A percentile compares a stretch with the other conserved stretches of the same genome.
Evolutionary conservation across 2,888 invertebrate species (phyloP).

Genomic region (Pelosia muscerda): DNA sequence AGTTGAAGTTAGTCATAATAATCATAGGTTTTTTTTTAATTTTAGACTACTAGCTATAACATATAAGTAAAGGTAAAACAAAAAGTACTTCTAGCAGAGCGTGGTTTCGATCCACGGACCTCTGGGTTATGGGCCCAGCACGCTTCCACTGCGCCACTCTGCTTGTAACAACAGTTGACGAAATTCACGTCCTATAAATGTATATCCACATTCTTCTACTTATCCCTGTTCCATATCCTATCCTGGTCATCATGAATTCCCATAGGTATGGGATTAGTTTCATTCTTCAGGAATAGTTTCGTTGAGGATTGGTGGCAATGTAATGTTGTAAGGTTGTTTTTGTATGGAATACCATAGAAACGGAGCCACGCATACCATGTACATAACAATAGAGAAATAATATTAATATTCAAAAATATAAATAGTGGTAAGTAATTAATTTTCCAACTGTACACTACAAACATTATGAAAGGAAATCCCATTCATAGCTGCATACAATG

Average conservation of each 20-base stretch:
- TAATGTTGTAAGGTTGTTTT: no score
- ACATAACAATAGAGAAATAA: not conserved
- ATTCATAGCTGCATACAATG: constrained; percentile 61
- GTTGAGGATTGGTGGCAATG: no score
- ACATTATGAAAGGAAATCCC: constrained; percentile 63
- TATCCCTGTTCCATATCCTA: no score
- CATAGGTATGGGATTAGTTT: no score
- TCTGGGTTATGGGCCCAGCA: constrained; percentile 95
- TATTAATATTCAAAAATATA: not conserved
- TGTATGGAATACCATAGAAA: no score
- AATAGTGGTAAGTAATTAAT: not conserved
- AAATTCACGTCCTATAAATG: not conserved
- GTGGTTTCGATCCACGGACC: constrained; percentile 95
- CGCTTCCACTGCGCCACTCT: constrained; percentile 94
- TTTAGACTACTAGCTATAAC: not conserved
- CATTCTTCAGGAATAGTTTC: no score
- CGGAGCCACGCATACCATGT: no score
- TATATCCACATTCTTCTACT: not conserved
- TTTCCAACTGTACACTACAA: constrained; percentile 18
- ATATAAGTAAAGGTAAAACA: not conserved
- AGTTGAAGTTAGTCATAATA: not conserved
- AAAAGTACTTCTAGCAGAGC: constrained; percentile 85
- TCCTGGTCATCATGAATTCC: no score
- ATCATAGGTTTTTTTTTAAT: not conserved
- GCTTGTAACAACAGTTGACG: constrained; percentile 67